A percentile compares a stretch with the other conserved stretches of the same genome.
Evolutionary conservation across 2,797 vertebrate genomes (phyloP).

Genomic region (Propithecus deckenii): DNA sequence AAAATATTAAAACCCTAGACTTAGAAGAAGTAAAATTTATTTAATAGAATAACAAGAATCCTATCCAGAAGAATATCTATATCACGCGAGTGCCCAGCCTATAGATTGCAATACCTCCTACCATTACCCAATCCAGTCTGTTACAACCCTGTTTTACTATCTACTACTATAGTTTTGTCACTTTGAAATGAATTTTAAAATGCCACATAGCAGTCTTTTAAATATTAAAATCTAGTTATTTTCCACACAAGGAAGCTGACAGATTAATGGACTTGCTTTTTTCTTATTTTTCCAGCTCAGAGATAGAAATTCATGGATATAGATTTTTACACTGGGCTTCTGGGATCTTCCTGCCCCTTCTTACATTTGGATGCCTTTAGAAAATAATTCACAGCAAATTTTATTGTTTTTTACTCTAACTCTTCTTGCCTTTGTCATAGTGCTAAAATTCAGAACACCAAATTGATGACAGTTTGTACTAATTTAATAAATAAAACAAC

Average conservation of each 20-base stretch:
- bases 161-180: not conserved
- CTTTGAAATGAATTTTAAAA: not conserved
- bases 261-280: not conserved
- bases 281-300: not conserved
- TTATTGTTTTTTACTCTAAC: not conserved
- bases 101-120: not conserved
- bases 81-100: accelerated
- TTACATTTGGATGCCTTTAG: not conserved
- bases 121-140: not conserved
- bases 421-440: not conserved
- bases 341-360: not conserved
- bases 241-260: not conserved
- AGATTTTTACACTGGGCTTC: not conserved
- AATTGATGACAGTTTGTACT: not conserved
- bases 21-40: not conserved
- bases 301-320: not conserved
- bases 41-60: not conserved
- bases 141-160: not conserved
- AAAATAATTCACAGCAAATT: not conserved
- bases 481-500: not conserved
- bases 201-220: not conserved
- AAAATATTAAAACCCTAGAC: not conserved
- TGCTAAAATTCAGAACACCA: not conserved
- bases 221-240: not conserved
- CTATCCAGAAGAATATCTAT: not conserved